phyloP scores from a whole-genome alignment of 2,113 vertebrate species.

The Oreochromis spilurus region DNA sequence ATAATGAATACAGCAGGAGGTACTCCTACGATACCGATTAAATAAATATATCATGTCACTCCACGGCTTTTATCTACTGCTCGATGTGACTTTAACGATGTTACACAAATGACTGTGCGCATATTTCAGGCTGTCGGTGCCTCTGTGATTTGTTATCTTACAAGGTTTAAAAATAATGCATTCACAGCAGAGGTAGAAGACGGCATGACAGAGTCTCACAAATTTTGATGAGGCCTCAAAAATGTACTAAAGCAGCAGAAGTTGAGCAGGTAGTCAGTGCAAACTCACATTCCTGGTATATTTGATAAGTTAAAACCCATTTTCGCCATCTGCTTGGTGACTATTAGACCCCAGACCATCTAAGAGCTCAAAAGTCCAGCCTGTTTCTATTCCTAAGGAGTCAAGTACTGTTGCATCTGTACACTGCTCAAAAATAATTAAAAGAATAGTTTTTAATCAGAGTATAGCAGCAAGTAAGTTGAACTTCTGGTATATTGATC shows the following conservation, averaged over 20 bases:
- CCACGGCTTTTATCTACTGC: background rate
- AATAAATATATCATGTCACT: background rate
- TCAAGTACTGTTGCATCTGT: background rate
- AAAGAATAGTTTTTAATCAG: background rate
- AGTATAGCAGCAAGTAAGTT: background rate
- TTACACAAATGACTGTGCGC: background rate
- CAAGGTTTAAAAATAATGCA: background rate
- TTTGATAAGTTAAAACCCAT: background rate
- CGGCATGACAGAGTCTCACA: background rate
- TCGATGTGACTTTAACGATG: background rate
- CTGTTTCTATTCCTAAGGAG: background rate
- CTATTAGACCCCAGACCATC: background rate
- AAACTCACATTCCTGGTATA: background rate
- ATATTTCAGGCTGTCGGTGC: background rate
- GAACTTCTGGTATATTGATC: background rate
- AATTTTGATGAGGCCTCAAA: background rate
- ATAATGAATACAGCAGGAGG: background rate
- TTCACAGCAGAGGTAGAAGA: background rate
- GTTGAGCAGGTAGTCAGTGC: background rate
- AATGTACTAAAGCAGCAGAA: background rate
- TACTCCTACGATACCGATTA: background rate
- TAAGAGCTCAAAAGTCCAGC: background rate
- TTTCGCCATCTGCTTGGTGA: background rate
- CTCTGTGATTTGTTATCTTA: background rate
- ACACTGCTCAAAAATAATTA: background rate